Base-by-base conservation (phyloP, 2,113 vertebrate genomes). In the Cinclus mexicanus region DNA sequence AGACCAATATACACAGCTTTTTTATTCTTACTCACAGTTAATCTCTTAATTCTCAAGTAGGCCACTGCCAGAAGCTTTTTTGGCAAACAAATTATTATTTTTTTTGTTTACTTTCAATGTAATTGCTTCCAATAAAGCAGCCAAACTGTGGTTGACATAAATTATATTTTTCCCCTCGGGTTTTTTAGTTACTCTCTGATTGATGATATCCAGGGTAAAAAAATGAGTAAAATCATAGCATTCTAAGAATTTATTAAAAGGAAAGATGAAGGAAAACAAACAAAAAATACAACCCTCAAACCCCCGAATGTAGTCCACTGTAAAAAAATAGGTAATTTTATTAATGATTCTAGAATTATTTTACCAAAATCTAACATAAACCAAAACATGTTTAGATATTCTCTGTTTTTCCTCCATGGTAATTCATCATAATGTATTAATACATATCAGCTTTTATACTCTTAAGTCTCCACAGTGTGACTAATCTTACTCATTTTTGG, bases 371-470 rank as follows among this genome's bases (percentile, higher is more conserved):
- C 10, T 44, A 76, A 64, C 76, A 50, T 33, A 64, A 78, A 77
- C 56, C 44, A 75, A 72, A 47, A 14, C 15, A 25, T 12, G 21
- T 84, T 90, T 83, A 50, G 76, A 41, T 64, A 33, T 59, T 67
- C 61, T 70, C 50, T 79, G 61, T 46, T 81, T 82, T 76, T 57
- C 16, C 31, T 78, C 20, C 29, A 8, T n/a, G 44, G 60, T 41
- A 91, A 81, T 87, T 93, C 68, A 68, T 89, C 69, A 44, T 60
- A 49, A 81, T 76, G 11, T 50, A 80, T 92, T 94, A 72, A 85
- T 87, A 70, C 46, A 68, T n/a, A 76, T 94, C 94, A 94, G 65
- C 46, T 95, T 93, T 95, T 92, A 39, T 83, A 29, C 69, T 68
- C 47, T 72, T 74, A 93, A 87, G 60, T 12, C 77, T 90, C 88